These are phyloP conservation scores for Octomys mimax DNA, from an alignment of 2,797 vertebrate genomes.

Conservation along the genomic window DNA sequence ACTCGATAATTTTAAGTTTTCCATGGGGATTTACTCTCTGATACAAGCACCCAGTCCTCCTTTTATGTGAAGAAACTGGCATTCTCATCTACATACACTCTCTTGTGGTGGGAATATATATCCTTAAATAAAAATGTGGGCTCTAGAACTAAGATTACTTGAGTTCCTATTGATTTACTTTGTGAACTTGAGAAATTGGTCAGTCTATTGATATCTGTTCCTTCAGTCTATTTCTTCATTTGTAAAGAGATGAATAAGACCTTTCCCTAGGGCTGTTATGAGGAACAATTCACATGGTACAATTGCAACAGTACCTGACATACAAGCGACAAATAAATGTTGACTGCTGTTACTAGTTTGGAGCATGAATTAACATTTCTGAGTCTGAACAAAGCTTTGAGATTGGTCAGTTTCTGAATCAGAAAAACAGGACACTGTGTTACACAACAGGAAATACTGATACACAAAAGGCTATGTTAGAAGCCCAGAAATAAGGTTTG, in stretches of 20 bases:
- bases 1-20: constrained; percentile 23
- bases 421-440: constrained; percentile 37
- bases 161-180: constrained; percentile 21
- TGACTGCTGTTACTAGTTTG: constrained; percentile 1
- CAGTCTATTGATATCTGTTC: neutral
- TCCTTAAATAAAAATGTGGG: neutral
- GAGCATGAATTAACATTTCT: constrained; percentile 37
- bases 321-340: constrained; percentile 50
- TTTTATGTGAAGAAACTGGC: neutral
- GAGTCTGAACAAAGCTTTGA: constrained; percentile 11
- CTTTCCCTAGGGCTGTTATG: neutral
- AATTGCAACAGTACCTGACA: constrained; percentile 1
- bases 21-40: neutral
- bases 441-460: neutral
- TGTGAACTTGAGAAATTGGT: constrained; percentile 41
- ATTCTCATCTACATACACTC: neutral
- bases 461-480: neutral
- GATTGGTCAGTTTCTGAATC: constrained; percentile 20
- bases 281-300: constrained; percentile 45
- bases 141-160: constrained; percentile 26
- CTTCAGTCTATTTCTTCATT: constrained; percentile 14
- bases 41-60: neutral
- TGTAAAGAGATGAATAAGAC: neutral
- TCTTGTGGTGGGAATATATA: neutral
- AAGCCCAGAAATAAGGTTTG: neutral